Evolutionary conservation across 2,888 invertebrate genomes (phyloP).

Genomic region (Odontocolon sp.): DNA sequence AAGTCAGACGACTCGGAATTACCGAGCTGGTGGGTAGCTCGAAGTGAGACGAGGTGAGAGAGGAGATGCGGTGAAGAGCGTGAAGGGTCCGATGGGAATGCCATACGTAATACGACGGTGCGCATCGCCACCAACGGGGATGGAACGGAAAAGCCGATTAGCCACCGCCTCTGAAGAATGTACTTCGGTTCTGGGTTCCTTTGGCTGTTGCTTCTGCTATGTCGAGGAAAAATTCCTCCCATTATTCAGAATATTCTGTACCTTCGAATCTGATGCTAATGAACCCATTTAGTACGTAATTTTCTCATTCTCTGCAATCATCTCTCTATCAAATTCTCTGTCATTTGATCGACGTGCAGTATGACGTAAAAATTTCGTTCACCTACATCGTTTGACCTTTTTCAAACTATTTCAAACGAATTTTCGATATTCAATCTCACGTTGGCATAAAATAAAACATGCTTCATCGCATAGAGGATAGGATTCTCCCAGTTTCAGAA

Average conservation of each 20-base stretch:
- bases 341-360: too few species aligned
- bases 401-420: neutral
- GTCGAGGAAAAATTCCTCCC: slow-evolving; percentile 31
- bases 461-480: neutral
- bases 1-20: slow-evolving; percentile 32
- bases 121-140: slow-evolving; percentile 7
- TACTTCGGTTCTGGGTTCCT: slow-evolving; percentile 28
- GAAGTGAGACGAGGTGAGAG: neutral
- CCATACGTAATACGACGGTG: too few species aligned
- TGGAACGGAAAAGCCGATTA: slow-evolving; percentile 54
- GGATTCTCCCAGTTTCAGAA: neutral
- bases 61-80: slow-evolving; percentile 18
- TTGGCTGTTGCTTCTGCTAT: neutral
- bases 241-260: slow-evolving; percentile 29
- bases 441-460: neutral
- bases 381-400: neutral
- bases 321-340: too few species aligned
- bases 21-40: neutral
- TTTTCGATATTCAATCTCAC: neutral
- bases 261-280: neutral
- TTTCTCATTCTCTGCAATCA: neutral
- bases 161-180: slow-evolving; percentile 43
- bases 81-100: slow-evolving; percentile 28
- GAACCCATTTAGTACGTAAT: slow-evolving; percentile 4
- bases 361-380: neutral